These are phyloP conservation scores for Antennarius striatus DNA, from an alignment of 2,113 vertebrate genomes.

Conservation along the genomic window DNA sequence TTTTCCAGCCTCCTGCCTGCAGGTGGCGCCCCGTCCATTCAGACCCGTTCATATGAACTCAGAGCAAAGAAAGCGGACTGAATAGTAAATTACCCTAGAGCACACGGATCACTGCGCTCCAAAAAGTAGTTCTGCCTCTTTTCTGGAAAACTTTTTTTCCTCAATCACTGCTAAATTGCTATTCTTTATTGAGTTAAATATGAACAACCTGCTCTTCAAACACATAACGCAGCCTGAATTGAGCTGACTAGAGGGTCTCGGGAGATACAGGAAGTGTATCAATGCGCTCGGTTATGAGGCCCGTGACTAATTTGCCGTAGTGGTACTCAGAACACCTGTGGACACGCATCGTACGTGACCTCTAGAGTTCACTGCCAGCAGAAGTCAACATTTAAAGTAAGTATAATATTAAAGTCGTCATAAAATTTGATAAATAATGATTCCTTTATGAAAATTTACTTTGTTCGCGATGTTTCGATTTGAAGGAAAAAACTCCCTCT, in stretches of 20 bases:
- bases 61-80: no score
- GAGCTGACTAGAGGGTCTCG: not conserved
- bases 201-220: not conserved
- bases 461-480: not conserved
- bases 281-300: slow-evolving; percentile 24
- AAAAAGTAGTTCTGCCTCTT: slow-evolving; percentile 40
- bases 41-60: no score
- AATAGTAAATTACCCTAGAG: not conserved
- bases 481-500: not conserved
- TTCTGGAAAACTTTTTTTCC: not conserved
- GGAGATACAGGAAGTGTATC: slow-evolving; percentile 6
- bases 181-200: not conserved
- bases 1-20: no score
- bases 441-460: not conserved
- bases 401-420: not conserved
- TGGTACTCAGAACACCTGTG: no score
- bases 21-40: no score
- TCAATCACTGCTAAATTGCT: rapidly evolving
- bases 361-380: no score
- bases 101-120: slow-evolving; percentile 31
- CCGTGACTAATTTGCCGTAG: not conserved
- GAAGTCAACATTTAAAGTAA: not conserved
- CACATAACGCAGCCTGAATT: rapidly evolving
- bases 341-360: no score
- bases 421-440: no score